A percentile compares a stretch with the other conserved stretches of the same genome.
These are phyloP conservation scores for Dryadula phaetusa DNA, from an alignment of 2,888 invertebrate species.

Conservation along the genomic window DNA sequence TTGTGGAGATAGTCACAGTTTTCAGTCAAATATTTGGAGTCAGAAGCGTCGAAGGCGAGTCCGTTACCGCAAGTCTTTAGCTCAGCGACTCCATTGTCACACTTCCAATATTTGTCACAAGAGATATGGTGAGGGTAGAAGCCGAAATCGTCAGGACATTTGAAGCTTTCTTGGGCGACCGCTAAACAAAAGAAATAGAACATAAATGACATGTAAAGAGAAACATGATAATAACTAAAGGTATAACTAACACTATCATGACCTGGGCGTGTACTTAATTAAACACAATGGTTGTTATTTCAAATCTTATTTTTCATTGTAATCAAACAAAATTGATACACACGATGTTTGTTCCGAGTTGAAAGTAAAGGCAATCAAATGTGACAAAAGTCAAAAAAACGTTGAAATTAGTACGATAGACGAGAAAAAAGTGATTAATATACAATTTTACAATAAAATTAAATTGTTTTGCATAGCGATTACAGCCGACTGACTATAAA, in stretches of 20 bases:
- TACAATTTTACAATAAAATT: background rate
- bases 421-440: no score
- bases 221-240: background rate
- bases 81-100: conserved; percentile 94
- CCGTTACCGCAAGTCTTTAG: conserved; percentile 97
- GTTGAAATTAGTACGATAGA: no score
- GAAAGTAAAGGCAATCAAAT: no score
- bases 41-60: conserved; percentile 94
- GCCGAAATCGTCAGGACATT: conserved; percentile 97
- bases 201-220: background rate
- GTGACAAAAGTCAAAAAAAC: no score
- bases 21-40: conserved; percentile 95
- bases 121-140: conserved; percentile 95
- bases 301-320: background rate
- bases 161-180: conserved; percentile 92
- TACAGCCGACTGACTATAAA: conserved; percentile 58
- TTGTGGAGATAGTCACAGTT: conserved; percentile 98
- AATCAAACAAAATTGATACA: no score
- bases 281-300: background rate
- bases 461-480: conserved; percentile 45
- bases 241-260: background rate
- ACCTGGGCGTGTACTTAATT: background rate
- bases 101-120: conserved; percentile 98
- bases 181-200: conserved; percentile 77
- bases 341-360: no score